Conservation (phyloP, 2,888 invertebrate genomes). For the Iselma pallidipennis region DNA sequence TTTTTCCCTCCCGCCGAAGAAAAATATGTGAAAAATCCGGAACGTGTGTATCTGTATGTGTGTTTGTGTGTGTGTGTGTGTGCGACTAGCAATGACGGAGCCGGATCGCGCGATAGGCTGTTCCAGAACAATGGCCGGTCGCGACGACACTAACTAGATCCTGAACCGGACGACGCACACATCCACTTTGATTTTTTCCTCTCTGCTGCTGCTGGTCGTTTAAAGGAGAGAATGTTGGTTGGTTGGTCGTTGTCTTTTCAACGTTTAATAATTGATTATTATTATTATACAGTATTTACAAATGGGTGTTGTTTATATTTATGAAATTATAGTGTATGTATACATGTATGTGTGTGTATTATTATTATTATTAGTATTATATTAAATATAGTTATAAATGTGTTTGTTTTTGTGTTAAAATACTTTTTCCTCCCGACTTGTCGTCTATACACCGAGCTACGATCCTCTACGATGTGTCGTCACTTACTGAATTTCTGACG, state of each 20-base stretch:
- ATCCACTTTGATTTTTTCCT: constrained; percentile 1
- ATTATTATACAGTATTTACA: too few species aligned
- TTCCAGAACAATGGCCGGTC: constrained; percentile 2
- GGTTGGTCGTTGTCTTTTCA: background rate
- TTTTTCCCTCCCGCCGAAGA: background rate
- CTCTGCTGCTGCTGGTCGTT: too few species aligned
- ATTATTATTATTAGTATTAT: too few species aligned
- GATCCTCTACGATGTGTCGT: constrained; percentile 43
- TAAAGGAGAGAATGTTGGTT: too few species aligned
- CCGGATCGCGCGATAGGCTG: background rate
- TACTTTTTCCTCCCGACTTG: too few species aligned
- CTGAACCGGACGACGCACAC: constrained; percentile 1
- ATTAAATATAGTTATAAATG: background rate
- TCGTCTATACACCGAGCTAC: constrained; percentile 23
- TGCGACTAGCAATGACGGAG: background rate
- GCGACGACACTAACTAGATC: constrained; percentile 5
- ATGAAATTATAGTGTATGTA: too few species aligned
- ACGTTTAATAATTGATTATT: background rate
- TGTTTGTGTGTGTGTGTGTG: background rate
- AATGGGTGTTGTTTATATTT: too few species aligned
- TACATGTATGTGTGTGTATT: too few species aligned
- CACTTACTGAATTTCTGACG: constrained; percentile 50
- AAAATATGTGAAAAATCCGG: background rate
- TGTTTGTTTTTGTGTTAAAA: constrained; percentile 1
- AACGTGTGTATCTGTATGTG: background rate